Evolutionary conservation across 2,113 vertebrate genomes (phyloP).

Genomic region (Chlorodrepanis virens): DNA sequence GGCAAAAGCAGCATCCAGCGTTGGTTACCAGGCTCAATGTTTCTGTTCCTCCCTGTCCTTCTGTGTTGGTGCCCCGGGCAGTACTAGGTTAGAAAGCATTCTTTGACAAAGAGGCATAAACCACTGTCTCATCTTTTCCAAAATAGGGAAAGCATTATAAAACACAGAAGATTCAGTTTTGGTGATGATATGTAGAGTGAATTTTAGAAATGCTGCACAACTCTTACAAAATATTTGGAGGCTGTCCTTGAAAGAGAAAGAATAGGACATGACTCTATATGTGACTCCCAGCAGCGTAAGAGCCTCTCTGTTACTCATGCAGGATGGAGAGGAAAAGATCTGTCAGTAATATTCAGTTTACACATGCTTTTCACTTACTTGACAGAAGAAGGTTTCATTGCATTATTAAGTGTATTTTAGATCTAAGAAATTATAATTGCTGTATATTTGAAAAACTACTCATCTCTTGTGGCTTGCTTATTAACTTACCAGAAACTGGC

Average conservation of each 20-base stretch:
- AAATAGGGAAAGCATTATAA: neutral
- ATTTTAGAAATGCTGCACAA: neutral
- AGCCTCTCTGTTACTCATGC: neutral
- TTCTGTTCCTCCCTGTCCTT: neutral
- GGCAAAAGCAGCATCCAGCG: neutral
- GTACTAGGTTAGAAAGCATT: neutral
- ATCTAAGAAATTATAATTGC: neutral
- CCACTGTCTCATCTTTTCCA: neutral
- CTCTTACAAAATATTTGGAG: neutral
- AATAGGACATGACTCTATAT: neutral
- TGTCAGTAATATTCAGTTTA: neutral
- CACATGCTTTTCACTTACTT: conserved; percentile 4
- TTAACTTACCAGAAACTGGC: neutral
- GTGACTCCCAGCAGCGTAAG: neutral
- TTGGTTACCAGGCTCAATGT: neutral
- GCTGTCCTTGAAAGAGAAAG: neutral
- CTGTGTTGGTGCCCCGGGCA: neutral
- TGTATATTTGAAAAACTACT: neutral
- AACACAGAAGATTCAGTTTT: neutral
- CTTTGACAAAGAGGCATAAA: neutral
- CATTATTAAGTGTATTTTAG: conserved; percentile 4
- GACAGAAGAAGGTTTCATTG: neutral
- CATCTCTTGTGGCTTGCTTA: neutral
- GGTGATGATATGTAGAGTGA: neutral
- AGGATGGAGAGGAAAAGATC: neutral